These are phyloP conservation scores for Drosophila biarmipes DNA, from an alignment of 1,140 invertebrate species.

Conservation along the genomic window DNA sequence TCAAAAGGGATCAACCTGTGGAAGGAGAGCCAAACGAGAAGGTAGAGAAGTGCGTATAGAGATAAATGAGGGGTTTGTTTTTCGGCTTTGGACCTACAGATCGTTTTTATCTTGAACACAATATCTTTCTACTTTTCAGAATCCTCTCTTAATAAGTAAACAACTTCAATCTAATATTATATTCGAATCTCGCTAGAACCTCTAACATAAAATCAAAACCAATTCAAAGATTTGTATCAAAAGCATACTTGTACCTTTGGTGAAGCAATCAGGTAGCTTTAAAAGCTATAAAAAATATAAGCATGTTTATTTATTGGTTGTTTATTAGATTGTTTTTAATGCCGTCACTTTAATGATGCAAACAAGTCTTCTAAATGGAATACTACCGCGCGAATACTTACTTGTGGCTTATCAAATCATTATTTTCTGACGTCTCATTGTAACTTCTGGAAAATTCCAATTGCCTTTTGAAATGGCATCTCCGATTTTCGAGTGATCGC, in stretches of 20 bases:
- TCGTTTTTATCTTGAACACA: not conserved
- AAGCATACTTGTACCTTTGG: not conserved
- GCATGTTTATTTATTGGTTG: constrained; percentile 3
- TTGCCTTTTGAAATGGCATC: constrained; percentile 1
- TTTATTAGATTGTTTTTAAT: not conserved
- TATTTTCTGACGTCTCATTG: constrained; percentile 14
- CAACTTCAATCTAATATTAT: not conserved
- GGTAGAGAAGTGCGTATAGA: not conserved
- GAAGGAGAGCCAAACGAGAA: constrained; percentile 4
- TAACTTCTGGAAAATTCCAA: constrained; percentile 37
- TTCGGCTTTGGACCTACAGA: not conserved
- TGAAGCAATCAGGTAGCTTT: not conserved
- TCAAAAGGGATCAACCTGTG: constrained; percentile 23
- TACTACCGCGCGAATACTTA: constrained; percentile 10
- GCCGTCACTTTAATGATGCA: constrained; percentile 1
- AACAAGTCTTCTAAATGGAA: constrained; percentile 15
- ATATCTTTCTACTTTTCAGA: not conserved
- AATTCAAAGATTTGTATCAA: no score
- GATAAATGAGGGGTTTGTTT: not conserved
- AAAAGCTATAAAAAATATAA: not conserved
- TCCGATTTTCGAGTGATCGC: constrained; percentile 14
- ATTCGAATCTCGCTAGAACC: no score
- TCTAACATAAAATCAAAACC: no score
- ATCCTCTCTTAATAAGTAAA: not conserved
- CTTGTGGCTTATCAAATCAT: constrained; percentile 20